phyloP scores from a whole-genome alignment of 2,888 invertebrate species.

The Himalopsyche tibetana region DNA sequence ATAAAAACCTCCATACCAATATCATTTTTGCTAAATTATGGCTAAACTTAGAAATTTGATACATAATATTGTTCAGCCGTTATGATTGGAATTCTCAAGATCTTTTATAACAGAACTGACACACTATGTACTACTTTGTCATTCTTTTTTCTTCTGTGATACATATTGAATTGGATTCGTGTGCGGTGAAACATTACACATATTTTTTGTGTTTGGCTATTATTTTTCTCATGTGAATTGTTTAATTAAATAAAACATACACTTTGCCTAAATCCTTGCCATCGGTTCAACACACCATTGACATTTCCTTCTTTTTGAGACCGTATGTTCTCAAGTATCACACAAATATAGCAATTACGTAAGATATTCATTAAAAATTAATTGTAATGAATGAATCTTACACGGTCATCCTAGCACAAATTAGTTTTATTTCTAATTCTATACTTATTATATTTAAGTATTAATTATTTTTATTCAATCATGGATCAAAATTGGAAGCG shows the following conservation, averaged over 20 bases:
- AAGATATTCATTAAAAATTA: constrained; percentile 5
- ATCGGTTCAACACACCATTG: too few relatives aligned
- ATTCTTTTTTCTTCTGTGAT: constrained; percentile 12
- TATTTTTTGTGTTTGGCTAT: neutral
- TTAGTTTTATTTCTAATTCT: neutral
- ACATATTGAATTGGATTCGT: neutral
- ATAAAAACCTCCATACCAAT: too few relatives aligned
- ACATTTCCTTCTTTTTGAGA: neutral
- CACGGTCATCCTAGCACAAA: neutral
- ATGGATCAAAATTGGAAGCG: neutral
- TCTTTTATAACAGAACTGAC: too few relatives aligned
- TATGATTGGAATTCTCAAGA: too few relatives aligned
- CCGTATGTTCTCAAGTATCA: neutral
- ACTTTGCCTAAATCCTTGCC: neutral
- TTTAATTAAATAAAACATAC: neutral
- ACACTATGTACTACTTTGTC: too few relatives aligned
- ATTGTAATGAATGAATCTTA: neutral
- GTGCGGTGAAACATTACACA: too few relatives aligned
- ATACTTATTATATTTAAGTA: neutral
- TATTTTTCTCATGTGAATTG: neutral
- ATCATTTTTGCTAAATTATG: too few relatives aligned
- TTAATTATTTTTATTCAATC: neutral
- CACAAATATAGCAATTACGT: neutral
- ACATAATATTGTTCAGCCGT: too few relatives aligned
- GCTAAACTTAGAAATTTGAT: too few relatives aligned